Evolutionary conservation across 2,888 invertebrate species (phyloP).

Genomic region (Sinodicranocentrus sp.): DNA sequence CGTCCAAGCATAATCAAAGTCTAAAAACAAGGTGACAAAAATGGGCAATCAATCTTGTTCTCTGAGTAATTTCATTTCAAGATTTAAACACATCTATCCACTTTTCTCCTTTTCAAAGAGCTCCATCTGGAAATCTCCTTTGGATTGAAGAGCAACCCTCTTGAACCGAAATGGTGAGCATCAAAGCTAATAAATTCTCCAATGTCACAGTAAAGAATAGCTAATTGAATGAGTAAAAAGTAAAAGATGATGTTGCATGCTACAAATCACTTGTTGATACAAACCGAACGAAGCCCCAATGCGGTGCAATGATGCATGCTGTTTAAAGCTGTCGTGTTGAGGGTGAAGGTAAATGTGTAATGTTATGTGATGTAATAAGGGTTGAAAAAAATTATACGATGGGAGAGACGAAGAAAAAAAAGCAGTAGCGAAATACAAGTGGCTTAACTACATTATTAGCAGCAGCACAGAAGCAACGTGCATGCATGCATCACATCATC

Average conservation of each 20-base stretch:
- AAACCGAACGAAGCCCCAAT: slow-evolving; percentile 47
- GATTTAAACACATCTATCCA: too few relatives aligned
- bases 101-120: too few relatives aligned
- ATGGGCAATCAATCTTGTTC: slow-evolving; percentile 26
- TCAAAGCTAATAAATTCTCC: slow-evolving; percentile 48
- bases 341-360: background rate
- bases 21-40: slow-evolving; percentile 12
- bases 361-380: slow-evolving; percentile 14
- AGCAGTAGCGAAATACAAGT: slow-evolving; percentile 60
- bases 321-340: background rate
- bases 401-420: slow-evolving; percentile 27
- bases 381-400: slow-evolving; percentile 19
- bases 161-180: background rate
- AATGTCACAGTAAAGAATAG: slow-evolving; percentile 56
- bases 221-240: slow-evolving; percentile 63
- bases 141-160: too few relatives aligned
- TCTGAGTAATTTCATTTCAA: background rate
- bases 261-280: slow-evolving; percentile 66
- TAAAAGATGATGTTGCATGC: slow-evolving; percentile 63
- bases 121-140: too few relatives aligned
- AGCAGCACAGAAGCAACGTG: slow-evolving; percentile 58
- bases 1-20: background rate
- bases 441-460: slow-evolving; percentile 64
- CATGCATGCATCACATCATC: slow-evolving; percentile 63
- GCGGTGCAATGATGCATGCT: slow-evolving; percentile 22